Evolutionary conservation across 2,888 invertebrate species (phyloP).

Genomic region (Rhagophthalmus giganteus): DNA sequence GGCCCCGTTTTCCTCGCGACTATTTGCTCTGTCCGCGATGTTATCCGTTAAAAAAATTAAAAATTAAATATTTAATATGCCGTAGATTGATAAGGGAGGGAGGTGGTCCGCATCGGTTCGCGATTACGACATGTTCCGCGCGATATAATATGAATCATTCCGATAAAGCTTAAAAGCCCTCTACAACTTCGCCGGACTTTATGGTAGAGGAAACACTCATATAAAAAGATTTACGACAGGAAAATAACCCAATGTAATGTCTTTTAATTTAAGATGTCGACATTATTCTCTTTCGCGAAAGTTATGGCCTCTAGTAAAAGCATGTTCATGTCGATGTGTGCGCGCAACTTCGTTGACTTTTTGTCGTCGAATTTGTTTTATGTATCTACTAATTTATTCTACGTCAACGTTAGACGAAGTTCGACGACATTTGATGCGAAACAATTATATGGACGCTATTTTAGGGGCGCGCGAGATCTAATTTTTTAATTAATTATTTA

Average conservation of each 20-base stretch:
- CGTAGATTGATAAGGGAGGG: no score
- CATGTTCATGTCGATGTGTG: constrained; percentile 11
- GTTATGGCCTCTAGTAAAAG: constrained; percentile 36
- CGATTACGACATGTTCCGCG: constrained; percentile 24
- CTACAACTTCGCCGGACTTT: constrained; percentile 43
- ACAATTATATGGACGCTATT: no score
- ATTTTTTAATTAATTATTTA: no score
- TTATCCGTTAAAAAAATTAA: no score
- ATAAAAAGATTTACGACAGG: constrained; percentile 52
- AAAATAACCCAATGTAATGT: constrained; percentile 50
- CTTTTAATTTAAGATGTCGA: constrained; percentile 53
- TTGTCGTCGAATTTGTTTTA: constrained; percentile 14
- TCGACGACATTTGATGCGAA: neutral
- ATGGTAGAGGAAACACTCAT: constrained; percentile 50
- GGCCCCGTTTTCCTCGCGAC: no score
- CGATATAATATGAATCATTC: constrained; percentile 31
- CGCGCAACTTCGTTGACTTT: constrained; percentile 14
- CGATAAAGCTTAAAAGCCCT: constrained; percentile 34
- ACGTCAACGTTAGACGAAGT: no score
- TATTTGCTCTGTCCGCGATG: no score
- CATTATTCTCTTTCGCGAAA: constrained; percentile 44
- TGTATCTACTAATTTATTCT: constrained; percentile 12
- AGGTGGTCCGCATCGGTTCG: no score
- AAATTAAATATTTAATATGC: no score
- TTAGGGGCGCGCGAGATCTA: no score